Base-by-base conservation (phyloP, 2,113 vertebrate genomes). In the Melanostigma gelatinosum region DNA sequence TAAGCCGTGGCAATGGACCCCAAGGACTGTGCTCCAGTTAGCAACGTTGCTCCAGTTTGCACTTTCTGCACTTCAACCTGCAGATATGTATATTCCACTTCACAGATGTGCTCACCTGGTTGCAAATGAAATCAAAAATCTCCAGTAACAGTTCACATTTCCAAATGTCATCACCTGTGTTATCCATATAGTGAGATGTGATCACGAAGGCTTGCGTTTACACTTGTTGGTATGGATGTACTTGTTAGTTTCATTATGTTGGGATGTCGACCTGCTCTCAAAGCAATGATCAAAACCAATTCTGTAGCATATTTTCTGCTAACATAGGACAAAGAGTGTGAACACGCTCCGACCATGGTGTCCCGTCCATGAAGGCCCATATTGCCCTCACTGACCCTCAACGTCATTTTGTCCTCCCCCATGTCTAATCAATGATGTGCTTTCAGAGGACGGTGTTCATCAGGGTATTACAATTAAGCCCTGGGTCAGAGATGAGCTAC, bases 1-100 rank as follows among this genome's bases (percentile, higher is more conserved):
- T 46, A 72, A 77, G 66, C n/a, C 55, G 8, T 88, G 82, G 90
- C 85, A 87, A 36, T 16, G 61, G 38, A 86, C 48, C 87, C 48
- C 87, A 81, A 74, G 10, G 27, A 73, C 75, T 71, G 44, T 91
- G 89, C 82, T 89, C 89, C 73, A 91, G 48, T 87, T 92, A 84
- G 72, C 55, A 68, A 54, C 72, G 52, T 29, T 91, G 89, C 82
- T 89, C 89, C 71, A 91, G 48, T 87, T 92, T 82, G 72, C 55
- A 68, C 75, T 77, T 24, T 29, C 55, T 83, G 63, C 64, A 64
- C 62, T 75, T 55, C 0, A 68, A 52, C 57, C 64, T 80, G 72
- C 67, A 81, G 72, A 66, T 55, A n/a, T 58, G 34, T 15, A 32
- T 52, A 12, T 55, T n/a, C 27, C 46, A 42, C 44, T 57, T 40